Base-by-base conservation (phyloP, 2,888 invertebrate genomes). In the Torymus auratus region DNA sequence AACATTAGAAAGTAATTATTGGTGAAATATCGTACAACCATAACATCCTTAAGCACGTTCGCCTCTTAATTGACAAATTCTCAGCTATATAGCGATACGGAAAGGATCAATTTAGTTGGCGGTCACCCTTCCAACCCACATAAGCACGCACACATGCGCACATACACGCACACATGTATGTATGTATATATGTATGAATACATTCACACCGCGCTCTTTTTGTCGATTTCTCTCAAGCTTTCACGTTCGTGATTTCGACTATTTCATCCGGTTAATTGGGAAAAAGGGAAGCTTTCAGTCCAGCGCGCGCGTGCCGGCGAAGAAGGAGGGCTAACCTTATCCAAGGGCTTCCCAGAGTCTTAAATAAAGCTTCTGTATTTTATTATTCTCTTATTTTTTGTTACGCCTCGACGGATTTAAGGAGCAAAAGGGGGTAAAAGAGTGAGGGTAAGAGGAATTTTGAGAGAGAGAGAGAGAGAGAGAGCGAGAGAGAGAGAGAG, bases 171-270 rank as follows among this genome's bases (percentile, higher is more conserved):
- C 28, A 28, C 3, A 5, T 20, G 20, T 20, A 4, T 28, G 28
- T 28, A 28, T 2, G 5, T 5, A 3, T 28, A 28, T 28, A 28
- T 28, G 28, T 28, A 28, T 28, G 28, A 2, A 28, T 28, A 28
- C 28, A 28, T 4, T 28, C 28, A 28, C 28, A 2, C 3, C 13
- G 3, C 20, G 15, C 11, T 17, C 15, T 13, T n/a, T 69, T 23
- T 52, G 13, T n/a, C 52, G 12, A 12, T 10, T 15, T 20, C 13
- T 10, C 3, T 13, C 1, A 15, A 12, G n/a, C 13, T 70, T 56
- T 70, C 50, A n/a, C 52, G 70, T 70, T 76, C 69, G 76, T 76
- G 76, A 69, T 76, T 76, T 65, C 23, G 52, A 64, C 77, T 60
- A 14, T 65, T 71, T 71, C 52, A 61, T 62, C 62, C 23, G 60